Evolutionary conservation across 2,797 vertebrate genomes (phyloP).

Genomic region (Thunnus albacares): DNA sequence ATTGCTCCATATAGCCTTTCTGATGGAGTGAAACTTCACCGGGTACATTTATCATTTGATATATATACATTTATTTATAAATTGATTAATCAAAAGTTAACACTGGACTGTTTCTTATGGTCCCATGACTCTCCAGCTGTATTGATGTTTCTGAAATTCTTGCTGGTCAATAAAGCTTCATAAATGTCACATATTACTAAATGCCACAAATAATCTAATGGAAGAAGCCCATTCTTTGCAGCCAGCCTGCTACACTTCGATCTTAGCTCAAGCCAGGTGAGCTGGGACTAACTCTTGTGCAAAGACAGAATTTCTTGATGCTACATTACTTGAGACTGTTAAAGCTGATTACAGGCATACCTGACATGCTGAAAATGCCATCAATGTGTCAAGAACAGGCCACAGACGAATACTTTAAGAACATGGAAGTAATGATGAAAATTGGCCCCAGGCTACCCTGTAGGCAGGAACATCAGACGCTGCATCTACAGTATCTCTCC

Average conservation of each 20-base stretch:
- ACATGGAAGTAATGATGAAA: slow-evolving; percentile 72
- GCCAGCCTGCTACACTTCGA: background rate
- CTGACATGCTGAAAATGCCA: slow-evolving; percentile 49
- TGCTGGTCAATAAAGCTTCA: slow-evolving; percentile 22
- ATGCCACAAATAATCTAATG: slow-evolving; percentile 25
- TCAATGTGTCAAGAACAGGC: slow-evolving; percentile 45
- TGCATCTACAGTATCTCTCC: slow-evolving; percentile 25
- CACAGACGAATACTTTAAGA: slow-evolving; percentile 54
- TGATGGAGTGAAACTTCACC: too few species aligned
- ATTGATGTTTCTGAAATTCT: slow-evolving; percentile 10
- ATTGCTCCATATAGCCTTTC: too few species aligned
- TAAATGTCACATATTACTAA: slow-evolving; percentile 32
- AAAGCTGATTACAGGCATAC: slow-evolving; percentile 48
- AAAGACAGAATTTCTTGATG: slow-evolving; percentile 19
- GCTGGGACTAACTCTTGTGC: background rate
- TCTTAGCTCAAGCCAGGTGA: background rate
- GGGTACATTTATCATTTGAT: too few species aligned
- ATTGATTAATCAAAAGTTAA: background rate
- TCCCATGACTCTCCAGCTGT: background rate
- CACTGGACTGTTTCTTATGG: background rate
- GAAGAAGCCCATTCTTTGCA: background rate
- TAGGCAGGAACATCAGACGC: slow-evolving; percentile 58
- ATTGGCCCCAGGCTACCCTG: slow-evolving; percentile 62
- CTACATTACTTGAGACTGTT: slow-evolving; percentile 21
- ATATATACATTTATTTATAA: too few species aligned